A percentile compares a stretch with the other conserved stretches of the same genome.
Evolutionary conservation across 1,140 invertebrate species (phyloP).

Genomic region (Drosophila tani): DNA sequence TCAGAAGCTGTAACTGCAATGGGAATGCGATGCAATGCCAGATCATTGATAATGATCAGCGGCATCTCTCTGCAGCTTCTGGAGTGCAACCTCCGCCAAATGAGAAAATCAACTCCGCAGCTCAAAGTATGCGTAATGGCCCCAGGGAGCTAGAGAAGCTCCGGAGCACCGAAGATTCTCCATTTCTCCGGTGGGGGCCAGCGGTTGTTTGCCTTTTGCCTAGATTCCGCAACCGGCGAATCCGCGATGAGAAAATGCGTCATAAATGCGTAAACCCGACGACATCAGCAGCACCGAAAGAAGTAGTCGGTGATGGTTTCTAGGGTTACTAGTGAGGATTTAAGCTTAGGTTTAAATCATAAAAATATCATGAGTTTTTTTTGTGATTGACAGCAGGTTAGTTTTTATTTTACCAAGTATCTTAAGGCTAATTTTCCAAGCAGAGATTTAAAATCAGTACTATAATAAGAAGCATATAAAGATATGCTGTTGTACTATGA

Average conservation of each 20-base stretch:
- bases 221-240: conserved; percentile 43
- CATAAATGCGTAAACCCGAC: conserved; percentile 84
- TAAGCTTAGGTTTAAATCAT: neutral
- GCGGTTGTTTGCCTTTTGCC: conserved; percentile 63
- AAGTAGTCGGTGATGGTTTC: neutral
- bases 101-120: conserved; percentile 68
- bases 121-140: conserved; percentile 83
- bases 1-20: conserved; percentile 45
- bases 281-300: conserved; percentile 49
- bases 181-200: conserved; percentile 60
- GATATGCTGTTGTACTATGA: too few species aligned
- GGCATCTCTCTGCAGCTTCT: conserved; percentile 32
- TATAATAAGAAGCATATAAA: neutral
- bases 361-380: neutral
- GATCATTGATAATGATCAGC: conserved; percentile 83
- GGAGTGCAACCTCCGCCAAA: conserved; percentile 57
- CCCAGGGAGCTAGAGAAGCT: conserved; percentile 65
- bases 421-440: neutral
- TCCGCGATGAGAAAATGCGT: conserved; percentile 82
- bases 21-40: conserved; percentile 63
- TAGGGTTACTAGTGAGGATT: conserved; percentile 4
- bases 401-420: neutral
- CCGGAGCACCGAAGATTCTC: conserved; percentile 22
- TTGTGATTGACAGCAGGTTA: neutral
- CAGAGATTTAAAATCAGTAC: neutral